Evolutionary conservation across 2,113 vertebrate genomes (phyloP).

Genomic region (Nyctereutes procyonoides): DNA sequence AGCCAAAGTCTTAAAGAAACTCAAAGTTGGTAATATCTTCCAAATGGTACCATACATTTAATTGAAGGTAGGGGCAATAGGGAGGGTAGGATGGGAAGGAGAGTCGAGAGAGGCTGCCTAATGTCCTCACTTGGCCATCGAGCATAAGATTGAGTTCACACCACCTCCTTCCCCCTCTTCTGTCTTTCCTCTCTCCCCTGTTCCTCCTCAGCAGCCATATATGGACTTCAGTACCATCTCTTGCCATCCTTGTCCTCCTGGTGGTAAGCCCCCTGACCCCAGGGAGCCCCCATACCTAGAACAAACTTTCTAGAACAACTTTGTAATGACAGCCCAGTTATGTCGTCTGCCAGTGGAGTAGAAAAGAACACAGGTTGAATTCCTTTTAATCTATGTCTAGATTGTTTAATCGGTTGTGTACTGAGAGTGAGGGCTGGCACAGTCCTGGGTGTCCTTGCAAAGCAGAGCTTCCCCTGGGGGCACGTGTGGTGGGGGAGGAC

Average conservation of each 20-base stretch:
- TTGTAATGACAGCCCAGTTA: neutral
- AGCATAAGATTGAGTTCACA: neutral
- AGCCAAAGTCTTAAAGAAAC: neutral
- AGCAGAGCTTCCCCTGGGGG: neutral
- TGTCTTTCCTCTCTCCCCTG: neutral
- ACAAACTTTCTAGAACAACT: neutral
- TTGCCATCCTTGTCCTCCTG: neutral
- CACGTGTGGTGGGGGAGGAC: neutral
- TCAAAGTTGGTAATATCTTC: neutral
- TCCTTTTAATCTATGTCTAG: neutral
- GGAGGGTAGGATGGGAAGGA: neutral
- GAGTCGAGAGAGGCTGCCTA: neutral
- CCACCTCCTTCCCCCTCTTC: neutral
- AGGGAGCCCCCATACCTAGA: neutral
- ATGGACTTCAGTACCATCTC: neutral
- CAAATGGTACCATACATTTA: neutral
- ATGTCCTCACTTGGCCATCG: neutral
- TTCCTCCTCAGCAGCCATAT: rapidly evolving
- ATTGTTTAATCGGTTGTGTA: neutral
- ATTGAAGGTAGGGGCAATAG: neutral
- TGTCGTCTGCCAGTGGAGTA: neutral
- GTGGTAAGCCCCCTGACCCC: neutral
- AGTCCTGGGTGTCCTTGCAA: neutral
- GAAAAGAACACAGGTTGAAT: neutral
- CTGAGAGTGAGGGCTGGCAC: neutral